Conservation (phyloP, 2,113 vertebrate genomes). For the Gobius niger region DNA sequence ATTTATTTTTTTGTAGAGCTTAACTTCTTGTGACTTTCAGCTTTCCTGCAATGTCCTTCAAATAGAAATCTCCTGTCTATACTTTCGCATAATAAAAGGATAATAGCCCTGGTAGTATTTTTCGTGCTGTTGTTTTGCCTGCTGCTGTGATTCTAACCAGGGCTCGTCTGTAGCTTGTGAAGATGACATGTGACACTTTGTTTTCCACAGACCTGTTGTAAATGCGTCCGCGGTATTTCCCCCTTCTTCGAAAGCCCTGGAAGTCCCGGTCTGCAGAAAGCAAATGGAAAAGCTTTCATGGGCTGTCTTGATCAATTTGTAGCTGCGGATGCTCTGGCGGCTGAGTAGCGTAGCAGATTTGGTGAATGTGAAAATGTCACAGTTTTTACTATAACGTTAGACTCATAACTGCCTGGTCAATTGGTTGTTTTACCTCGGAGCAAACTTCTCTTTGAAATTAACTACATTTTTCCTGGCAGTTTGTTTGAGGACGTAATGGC, state of each 20-base stretch:
- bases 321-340: background rate
- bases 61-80: background rate
- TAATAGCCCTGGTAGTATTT: background rate
- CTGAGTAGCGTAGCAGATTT: conserved; percentile 10
- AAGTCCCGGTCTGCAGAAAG: background rate
- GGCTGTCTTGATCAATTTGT: conserved; percentile 15
- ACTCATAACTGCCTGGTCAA: conserved; percentile 1
- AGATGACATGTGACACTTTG: background rate
- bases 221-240: background rate
- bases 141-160: background rate
- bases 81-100: background rate
- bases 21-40: no score
- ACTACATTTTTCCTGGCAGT: background rate
- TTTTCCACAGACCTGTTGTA: conserved; percentile 1
- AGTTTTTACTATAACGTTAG: conserved; percentile 3
- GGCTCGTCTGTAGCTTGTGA: background rate
- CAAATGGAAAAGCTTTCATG: conserved; percentile 11
- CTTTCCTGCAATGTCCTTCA: no score
- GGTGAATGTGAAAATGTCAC: conserved; percentile 21
- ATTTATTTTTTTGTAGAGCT: no score
- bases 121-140: background rate
- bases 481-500: background rate
- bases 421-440: conserved; percentile 3
- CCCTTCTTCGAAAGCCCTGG: background rate
- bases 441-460: conserved; percentile 13